These are phyloP conservation scores for Priocnemis perturbator DNA, from an alignment of 2,888 invertebrate genomes.

Conservation along the genomic window DNA sequence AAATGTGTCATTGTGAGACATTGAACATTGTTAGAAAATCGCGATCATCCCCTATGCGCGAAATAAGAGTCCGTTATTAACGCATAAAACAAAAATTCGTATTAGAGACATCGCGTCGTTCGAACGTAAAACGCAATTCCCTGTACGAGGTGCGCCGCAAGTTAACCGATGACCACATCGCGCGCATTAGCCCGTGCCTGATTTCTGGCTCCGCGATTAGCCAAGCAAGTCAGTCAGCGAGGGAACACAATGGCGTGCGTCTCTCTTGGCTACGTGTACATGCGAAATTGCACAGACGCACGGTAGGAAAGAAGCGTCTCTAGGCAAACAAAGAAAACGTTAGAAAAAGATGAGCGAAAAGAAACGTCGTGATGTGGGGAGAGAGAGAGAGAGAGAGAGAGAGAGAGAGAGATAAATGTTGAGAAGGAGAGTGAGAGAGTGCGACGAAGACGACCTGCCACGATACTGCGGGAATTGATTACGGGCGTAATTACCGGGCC, in stretches of 20 bases:
- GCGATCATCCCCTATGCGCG: too few relatives aligned
- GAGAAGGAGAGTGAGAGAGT: constrained; percentile 7
- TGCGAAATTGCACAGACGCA: neutral
- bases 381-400: neutral
- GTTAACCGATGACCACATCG: too few relatives aligned
- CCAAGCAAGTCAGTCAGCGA: neutral
- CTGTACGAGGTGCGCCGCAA: too few relatives aligned
- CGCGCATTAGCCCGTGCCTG: neutral
- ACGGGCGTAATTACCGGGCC: constrained; percentile 60
- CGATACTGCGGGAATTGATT: constrained; percentile 63
- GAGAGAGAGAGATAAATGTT: constrained; percentile 11
- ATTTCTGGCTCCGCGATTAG: constrained; percentile 8
- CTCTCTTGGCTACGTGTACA: neutral
- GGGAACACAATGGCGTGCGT: constrained; percentile 11
- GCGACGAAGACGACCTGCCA: constrained; percentile 21
- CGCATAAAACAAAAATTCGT: too few relatives aligned
- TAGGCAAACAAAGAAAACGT: constrained; percentile 2
- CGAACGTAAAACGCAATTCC: too few relatives aligned
- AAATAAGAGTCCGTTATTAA: too few relatives aligned
- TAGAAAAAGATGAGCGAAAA: neutral
- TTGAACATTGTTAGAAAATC: too few relatives aligned
- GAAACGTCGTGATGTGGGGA: neutral
- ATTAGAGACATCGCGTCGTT: too few relatives aligned
- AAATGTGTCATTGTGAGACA: too few relatives aligned
- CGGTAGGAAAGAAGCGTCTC: neutral